Percentiles rank a stretch among this genome's conserved stretches.
phyloP scores from a whole-genome alignment of 2,113 vertebrate genomes.

The Hydrochoerus hydrochaeris region DNA sequence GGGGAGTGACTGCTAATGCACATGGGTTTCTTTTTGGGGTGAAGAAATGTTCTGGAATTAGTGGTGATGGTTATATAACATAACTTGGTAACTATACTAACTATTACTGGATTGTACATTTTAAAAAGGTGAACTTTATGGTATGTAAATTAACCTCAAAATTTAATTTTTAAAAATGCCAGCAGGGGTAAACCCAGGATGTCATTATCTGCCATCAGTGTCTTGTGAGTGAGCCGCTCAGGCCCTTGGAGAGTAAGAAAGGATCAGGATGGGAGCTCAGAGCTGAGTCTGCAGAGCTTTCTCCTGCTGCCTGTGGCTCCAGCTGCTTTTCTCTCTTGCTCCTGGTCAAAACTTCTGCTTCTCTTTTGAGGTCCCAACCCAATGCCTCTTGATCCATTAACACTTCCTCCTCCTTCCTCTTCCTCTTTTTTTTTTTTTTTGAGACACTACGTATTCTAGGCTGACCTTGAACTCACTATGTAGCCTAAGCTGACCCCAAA shows the following conservation, averaged over 20 bases:
- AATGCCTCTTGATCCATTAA: not conserved
- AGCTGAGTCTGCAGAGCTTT: accelerated
- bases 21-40: not conserved
- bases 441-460: not conserved
- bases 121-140: conserved; percentile 45
- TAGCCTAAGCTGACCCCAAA: not conserved
- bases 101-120: not conserved
- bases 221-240: not conserved
- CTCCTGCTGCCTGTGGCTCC: no score
- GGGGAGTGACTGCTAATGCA: not conserved
- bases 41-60: conserved; percentile 31
- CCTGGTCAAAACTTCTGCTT: not conserved
- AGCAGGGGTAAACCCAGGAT: not conserved
- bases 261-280: not conserved
- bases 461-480: not conserved
- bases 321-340: not conserved
- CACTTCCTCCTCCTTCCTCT: not conserved
- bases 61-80: not conserved
- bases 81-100: not conserved
- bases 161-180: conserved; percentile 30
- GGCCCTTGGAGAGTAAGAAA: not conserved
- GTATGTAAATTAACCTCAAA: conserved; percentile 15
- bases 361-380: not conserved
- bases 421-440: not conserved
- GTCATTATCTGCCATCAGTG: not conserved